phyloP scores from a whole-genome alignment of 2,888 invertebrate genomes.

The Marasmarcha lunaedactyla region DNA sequence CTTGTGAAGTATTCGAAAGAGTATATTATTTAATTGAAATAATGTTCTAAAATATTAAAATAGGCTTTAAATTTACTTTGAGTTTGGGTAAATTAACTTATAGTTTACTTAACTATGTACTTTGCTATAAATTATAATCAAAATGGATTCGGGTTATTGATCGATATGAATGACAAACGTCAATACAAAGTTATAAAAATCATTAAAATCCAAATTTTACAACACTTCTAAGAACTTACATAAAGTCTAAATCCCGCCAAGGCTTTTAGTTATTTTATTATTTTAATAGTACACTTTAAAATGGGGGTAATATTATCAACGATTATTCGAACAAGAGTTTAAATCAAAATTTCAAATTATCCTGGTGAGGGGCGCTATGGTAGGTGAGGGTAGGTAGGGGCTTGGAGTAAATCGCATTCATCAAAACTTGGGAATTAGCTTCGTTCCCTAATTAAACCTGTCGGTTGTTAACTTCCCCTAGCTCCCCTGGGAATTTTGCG shows the following conservation, averaged over 20 bases:
- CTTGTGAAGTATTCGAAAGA: too few species aligned
- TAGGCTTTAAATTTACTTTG: too few species aligned
- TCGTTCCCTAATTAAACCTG: slow-evolving; percentile 61
- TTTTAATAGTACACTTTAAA: not conserved
- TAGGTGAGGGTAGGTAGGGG: slow-evolving; percentile 8
- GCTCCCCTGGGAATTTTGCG: slow-evolving; percentile 35
- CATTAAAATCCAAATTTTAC: too few species aligned
- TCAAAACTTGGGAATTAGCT: slow-evolving; percentile 65
- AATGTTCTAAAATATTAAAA: too few species aligned
- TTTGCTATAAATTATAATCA: too few species aligned
- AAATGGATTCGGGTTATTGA: too few species aligned
- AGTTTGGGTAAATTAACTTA: too few species aligned
- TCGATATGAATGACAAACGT: too few species aligned
- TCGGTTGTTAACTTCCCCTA: slow-evolving; percentile 42
- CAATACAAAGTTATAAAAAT: too few species aligned
- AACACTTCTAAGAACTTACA: too few species aligned
- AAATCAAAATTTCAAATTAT: slow-evolving; percentile 60
- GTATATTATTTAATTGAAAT: too few species aligned
- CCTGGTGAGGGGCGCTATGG: slow-evolving; percentile 22
- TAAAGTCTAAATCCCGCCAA: not conserved
- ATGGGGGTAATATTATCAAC: slow-evolving; percentile 27
- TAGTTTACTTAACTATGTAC: too few species aligned
- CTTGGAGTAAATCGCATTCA: slow-evolving; percentile 53
- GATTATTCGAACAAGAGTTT: slow-evolving; percentile 43
- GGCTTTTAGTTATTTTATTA: not conserved